Evolutionary conservation across 2,113 vertebrate species (phyloP).

Genomic region (Brachypodius melanocephalos): DNA sequence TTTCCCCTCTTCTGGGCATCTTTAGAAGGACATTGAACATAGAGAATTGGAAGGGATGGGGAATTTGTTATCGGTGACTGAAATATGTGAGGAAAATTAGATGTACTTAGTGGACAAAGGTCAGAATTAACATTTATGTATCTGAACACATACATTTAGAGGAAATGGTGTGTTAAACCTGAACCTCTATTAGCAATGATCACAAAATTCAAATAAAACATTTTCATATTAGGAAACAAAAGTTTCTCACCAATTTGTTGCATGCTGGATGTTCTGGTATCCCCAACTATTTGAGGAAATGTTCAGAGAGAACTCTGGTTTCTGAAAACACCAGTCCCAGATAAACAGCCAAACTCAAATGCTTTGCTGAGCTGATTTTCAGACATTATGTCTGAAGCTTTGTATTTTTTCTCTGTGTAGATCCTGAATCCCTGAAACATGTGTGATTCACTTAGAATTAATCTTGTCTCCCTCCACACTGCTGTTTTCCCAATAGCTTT

Average conservation of each 20-base stretch:
- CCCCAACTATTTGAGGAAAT: not conserved
- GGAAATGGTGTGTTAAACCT: conserved; percentile 48
- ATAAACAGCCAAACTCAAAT: not conserved
- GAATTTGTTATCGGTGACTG: conserved; percentile 28
- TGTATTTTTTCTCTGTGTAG: not conserved
- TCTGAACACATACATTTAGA: conserved; percentile 33
- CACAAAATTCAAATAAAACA: conserved; percentile 38
- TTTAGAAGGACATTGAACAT: not conserved
- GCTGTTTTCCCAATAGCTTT: not conserved
- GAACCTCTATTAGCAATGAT: conserved; percentile 19
- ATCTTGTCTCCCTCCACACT: not conserved
- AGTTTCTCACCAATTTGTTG: not conserved
- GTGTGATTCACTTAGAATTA: not conserved
- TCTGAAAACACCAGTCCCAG: not conserved
- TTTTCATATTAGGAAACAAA: not conserved
- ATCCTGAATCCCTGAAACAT: not conserved
- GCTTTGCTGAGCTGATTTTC: not conserved
- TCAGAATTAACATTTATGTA: conserved; percentile 64
- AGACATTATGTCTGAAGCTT: not conserved
- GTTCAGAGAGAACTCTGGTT: not conserved
- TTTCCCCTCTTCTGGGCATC: not conserved
- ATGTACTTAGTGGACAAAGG: conserved; percentile 50
- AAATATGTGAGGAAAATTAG: conserved; percentile 42
- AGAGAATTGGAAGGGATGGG: not conserved
- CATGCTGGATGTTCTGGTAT: not conserved